A percentile compares a stretch with the other conserved stretches of the same genome.
Evolutionary conservation across 2,113 vertebrate genomes (phyloP).

Genomic region (Morone chrysops): DNA sequence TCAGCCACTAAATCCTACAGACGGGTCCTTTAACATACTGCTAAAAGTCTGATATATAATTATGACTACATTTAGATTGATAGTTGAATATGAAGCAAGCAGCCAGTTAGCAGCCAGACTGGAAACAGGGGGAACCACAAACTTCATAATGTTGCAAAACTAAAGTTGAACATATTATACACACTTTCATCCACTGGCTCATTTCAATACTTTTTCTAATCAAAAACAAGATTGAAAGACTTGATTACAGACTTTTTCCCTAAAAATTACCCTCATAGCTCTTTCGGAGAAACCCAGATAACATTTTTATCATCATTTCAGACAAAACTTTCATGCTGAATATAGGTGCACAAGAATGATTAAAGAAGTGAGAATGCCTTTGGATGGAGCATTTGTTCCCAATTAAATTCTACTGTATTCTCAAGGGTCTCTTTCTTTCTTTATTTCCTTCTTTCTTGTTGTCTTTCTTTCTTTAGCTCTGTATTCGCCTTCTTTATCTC

Average conservation of each 20-base stretch:
- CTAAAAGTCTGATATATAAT: too few species aligned
- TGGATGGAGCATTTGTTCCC: constrained; percentile 1
- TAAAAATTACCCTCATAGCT: not conserved
- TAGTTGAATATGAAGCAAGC: too few species aligned
- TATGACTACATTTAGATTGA: too few species aligned
- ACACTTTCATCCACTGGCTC: not conserved
- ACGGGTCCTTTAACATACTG: too few species aligned
- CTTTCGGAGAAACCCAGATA: not conserved
- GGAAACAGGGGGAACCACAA: too few species aligned
- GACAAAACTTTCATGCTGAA: not conserved
- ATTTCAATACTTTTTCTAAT: not conserved
- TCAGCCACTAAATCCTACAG: too few species aligned
- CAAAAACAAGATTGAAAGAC: too few species aligned
- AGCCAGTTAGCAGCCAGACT: too few species aligned
- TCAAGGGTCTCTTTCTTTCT: constrained; percentile 14
- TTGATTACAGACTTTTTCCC: not conserved
- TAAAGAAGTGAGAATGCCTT: not conserved
- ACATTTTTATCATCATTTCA: not conserved
- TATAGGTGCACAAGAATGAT: not conserved
- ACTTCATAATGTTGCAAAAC: not conserved
- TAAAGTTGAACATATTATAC: not conserved
- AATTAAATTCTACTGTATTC: constrained; percentile 13
- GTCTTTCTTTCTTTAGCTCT: constrained; percentile 3
- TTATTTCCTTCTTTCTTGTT: not conserved
- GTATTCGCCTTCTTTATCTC: constrained; percentile 8